These are phyloP conservation scores for Sarcoramphus papa DNA, from an alignment of 2,797 vertebrate genomes.

Conservation along the genomic window DNA sequence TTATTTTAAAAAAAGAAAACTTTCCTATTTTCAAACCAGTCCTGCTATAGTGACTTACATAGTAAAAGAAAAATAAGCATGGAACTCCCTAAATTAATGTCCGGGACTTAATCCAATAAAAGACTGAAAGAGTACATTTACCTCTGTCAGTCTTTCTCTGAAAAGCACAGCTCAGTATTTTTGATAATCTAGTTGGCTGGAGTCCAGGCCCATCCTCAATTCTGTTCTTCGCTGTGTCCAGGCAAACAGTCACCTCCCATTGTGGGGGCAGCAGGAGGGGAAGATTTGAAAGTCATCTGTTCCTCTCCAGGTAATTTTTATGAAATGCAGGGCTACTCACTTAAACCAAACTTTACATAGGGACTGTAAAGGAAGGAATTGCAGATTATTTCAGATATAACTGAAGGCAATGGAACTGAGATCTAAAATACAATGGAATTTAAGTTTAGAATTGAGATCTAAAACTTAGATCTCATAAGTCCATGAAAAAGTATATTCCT, in stretches of 20 bases:
- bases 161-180: background rate
- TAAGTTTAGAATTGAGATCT: background rate
- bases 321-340: background rate
- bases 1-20: rapidly evolving
- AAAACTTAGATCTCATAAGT: background rate
- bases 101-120: background rate
- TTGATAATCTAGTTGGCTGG: background rate
- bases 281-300: background rate
- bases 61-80: background rate
- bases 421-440: background rate
- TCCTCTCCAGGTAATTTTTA: background rate
- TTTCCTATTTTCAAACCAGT: background rate
- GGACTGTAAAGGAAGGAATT: background rate
- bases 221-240: background rate
- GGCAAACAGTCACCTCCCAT: background rate
- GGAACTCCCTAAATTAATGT: background rate
- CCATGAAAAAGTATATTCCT: background rate
- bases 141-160: background rate
- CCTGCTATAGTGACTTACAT: background rate
- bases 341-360: background rate
- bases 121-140: background rate
- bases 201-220: background rate
- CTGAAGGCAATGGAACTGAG: background rate
- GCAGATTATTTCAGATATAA: background rate
- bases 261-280: background rate